Base-by-base conservation (phyloP, 2,888 invertebrate genomes). In the Diabrotica balteata region DNA sequence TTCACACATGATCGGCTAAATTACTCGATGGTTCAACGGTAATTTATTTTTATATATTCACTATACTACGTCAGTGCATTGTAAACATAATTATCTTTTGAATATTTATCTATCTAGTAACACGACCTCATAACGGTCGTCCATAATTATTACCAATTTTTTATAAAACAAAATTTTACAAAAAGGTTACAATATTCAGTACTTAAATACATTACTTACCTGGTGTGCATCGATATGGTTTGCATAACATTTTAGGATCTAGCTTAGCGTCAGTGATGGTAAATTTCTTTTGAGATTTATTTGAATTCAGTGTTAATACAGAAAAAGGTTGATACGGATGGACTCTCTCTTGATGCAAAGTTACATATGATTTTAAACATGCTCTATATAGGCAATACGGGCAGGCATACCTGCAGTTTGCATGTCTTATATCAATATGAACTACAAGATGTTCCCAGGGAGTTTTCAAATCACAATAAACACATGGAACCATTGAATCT, bases 331-430 rank as follows among this genome's bases (percentile, higher is more conserved):
- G 55, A 4, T 68, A 71, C 0, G 77, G 77, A 64, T 80, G 80
- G 5, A 80, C 77, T 11, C 83, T 78, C 10, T 79, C 73, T 53
- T 88, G 87, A 80, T 93, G 92, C 7, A 88, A 83, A 17, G 86
- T 85, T 0, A 92, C 89, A 58, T 90, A 87, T 63, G 88, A 88
- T 58, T 86, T 86, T 0, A 86, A 84, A 0, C 86, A 83, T 0
- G 90, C 89, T 59, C 92, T 85, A 80, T 92, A 93, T 76, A 92
- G 89, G 77, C 93, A 93, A 72, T 87, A 86, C 5, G 83, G 84
- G 76, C 93, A 93, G 45, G 88, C 88, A 75, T 83, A 91, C 44
- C 85, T 84, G 75, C 91, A 90, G 63, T 85, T 83, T 0, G 86
- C 86, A 76, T 93, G 93, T 47, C 85, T 85, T 43, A 87, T 86